These are phyloP conservation scores for Cossypha caffra DNA, from an alignment of 2,797 vertebrate species.

Conservation along the genomic window DNA sequence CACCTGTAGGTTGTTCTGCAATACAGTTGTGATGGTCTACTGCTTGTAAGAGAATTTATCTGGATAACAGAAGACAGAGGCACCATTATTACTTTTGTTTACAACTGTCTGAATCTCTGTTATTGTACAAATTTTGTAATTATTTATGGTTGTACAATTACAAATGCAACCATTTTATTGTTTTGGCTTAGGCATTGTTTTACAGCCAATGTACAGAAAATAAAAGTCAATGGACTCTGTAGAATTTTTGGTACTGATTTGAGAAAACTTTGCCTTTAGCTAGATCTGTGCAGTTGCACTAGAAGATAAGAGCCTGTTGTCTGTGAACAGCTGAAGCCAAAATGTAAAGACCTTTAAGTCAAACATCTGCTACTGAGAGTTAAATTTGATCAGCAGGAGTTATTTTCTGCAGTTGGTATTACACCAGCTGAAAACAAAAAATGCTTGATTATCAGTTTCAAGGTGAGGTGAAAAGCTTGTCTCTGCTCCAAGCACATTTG, in stretches of 20 bases:
- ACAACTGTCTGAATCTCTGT: background rate
- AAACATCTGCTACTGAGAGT: background rate
- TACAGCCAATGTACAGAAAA: background rate
- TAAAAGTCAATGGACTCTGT: background rate
- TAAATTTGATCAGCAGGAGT: background rate
- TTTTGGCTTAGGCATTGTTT: background rate
- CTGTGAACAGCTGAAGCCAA: constrained; percentile 20
- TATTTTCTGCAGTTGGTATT: constrained; percentile 1
- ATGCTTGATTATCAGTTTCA: background rate
- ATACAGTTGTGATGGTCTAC: background rate
- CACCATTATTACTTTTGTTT: background rate
- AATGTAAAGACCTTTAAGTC: constrained; percentile 6
- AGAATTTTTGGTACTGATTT: background rate
- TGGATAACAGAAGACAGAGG: background rate
- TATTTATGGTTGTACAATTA: background rate
- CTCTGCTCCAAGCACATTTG: background rate
- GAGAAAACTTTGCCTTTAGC: background rate
- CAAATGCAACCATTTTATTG: background rate
- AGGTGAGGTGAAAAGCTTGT: background rate
- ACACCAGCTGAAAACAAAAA: background rate
- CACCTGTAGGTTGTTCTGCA: background rate
- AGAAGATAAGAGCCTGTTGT: background rate
- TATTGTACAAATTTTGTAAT: background rate
- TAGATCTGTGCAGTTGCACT: background rate
- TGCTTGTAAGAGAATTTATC: background rate